Evolutionary conservation across 2,797 vertebrate genomes (phyloP).

Genomic region (Enteromius paludinosus): DNA sequence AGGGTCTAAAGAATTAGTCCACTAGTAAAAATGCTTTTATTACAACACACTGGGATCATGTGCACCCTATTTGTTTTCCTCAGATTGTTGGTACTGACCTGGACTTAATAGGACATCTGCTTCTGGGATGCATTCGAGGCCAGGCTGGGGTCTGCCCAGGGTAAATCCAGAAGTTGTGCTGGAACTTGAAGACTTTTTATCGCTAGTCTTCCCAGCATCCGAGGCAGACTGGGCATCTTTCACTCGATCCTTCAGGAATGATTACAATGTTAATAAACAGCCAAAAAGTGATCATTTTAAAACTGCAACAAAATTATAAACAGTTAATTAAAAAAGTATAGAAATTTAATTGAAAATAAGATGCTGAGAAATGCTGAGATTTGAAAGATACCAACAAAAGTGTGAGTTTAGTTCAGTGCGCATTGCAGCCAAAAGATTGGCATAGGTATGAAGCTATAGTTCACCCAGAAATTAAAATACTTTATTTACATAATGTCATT

Average conservation of each 20-base stretch:
- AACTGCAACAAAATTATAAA: background rate
- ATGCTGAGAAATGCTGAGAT: background rate
- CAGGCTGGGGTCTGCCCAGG: slow-evolving; percentile 63
- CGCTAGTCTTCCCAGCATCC: slow-evolving; percentile 52
- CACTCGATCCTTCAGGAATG: slow-evolving; percentile 69
- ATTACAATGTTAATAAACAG: slow-evolving; percentile 9
- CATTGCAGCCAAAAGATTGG: background rate
- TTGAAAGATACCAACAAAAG: background rate
- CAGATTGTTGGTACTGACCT: slow-evolving; percentile 71
- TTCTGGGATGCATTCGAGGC: slow-evolving; percentile 39
- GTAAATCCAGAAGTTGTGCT: slow-evolving; percentile 64
- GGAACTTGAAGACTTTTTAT: slow-evolving; percentile 45
- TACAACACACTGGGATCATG: background rate
- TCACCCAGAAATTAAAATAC: slow-evolving; percentile 5
- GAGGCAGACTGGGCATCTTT: slow-evolving; percentile 56
- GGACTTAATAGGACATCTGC: slow-evolving; percentile 62
- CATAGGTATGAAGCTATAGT: background rate
- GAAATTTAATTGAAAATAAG: background rate
- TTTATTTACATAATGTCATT: background rate
- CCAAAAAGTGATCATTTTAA: background rate
- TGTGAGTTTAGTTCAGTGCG: background rate
- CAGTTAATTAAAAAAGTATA: background rate
- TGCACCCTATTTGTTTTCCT: background rate
- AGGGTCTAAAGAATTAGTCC: background rate
- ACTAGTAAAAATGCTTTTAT: background rate